phyloP scores from a whole-genome alignment of 2,797 vertebrate species.

The Xenopus petersii region DNA sequence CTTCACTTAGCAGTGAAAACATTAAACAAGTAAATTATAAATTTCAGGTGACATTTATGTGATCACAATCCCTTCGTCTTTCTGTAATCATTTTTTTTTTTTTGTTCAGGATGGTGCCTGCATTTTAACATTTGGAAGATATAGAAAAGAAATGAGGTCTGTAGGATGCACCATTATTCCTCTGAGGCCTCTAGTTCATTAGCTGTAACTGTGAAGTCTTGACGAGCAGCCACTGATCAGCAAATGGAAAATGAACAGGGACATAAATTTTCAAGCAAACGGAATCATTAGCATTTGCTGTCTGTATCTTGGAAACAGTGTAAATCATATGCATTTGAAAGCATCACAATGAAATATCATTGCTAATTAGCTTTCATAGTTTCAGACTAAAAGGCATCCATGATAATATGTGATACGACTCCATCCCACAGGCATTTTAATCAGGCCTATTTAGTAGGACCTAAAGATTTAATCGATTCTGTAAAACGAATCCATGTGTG shows the following conservation, averaged over 20 bases:
- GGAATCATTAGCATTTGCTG: slow-evolving; percentile 76
- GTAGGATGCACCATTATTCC: slow-evolving; percentile 66
- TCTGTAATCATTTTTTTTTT: slow-evolving; percentile 65
- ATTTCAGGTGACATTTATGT: slow-evolving; percentile 70
- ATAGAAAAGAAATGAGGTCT: slow-evolving; percentile 52
- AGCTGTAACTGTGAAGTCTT: slow-evolving; percentile 69
- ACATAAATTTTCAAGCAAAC: slow-evolving; percentile 72
- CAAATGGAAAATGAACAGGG: slow-evolving; percentile 74
- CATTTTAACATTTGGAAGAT: slow-evolving; percentile 70
- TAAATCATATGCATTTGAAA: slow-evolving; percentile 75
- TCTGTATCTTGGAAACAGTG: slow-evolving; percentile 68
- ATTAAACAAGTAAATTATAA: slow-evolving; percentile 72
- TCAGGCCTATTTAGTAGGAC: no score
- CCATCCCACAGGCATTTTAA: slow-evolving; percentile 50
- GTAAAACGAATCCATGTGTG: no score
- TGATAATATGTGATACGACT: slow-evolving; percentile 63
- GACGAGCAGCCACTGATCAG: slow-evolving; percentile 69
- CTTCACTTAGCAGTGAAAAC: slow-evolving; percentile 57
- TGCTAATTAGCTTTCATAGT: slow-evolving; percentile 79
- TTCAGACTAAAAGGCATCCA: slow-evolving; percentile 35
- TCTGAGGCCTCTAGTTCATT: slow-evolving; percentile 70
- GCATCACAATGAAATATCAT: slow-evolving; percentile 75
- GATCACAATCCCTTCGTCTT: slow-evolving; percentile 66
- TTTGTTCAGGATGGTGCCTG: slow-evolving; percentile 52
- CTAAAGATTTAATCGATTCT: no score